Percentiles rank a stretch among this genome's conserved stretches.
Evolutionary conservation across 2,113 vertebrate genomes (phyloP).

Genomic region (Gambusia holbrooki): DNA sequence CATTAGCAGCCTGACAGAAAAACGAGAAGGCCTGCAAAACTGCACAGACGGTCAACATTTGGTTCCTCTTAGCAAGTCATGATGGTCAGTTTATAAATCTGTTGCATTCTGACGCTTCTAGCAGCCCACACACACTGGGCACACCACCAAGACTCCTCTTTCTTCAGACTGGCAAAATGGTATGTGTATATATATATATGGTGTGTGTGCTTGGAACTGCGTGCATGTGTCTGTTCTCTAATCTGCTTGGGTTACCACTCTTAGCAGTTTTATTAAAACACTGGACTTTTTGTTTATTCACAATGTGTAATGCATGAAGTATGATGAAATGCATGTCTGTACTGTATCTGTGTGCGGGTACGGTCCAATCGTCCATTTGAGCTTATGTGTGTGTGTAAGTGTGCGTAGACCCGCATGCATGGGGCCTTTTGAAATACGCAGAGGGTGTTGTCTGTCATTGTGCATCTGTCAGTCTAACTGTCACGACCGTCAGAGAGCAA

Average conservation of each 20-base stretch:
- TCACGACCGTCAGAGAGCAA: constrained; percentile 44
- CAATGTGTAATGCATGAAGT: constrained; percentile 2
- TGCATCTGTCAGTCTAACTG: constrained; percentile 60
- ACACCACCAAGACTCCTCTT: constrained; percentile 24
- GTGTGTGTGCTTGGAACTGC: constrained; percentile 4
- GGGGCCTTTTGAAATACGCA: constrained; percentile 59
- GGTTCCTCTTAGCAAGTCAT: constrained; percentile 47
- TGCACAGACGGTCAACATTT: constrained; percentile 57
- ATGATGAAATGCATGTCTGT: neutral
- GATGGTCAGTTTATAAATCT: constrained; percentile 64
- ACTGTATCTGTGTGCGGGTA: neutral
- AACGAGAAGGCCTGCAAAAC: constrained; percentile 14
- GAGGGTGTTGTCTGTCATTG: constrained; percentile 55
- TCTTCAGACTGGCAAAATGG: constrained; percentile 32
- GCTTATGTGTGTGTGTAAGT: constrained; percentile 19
- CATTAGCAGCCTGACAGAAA: constrained; percentile 11
- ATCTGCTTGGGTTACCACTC: constrained; percentile 8
- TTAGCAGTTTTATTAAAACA: neutral
- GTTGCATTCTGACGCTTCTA: constrained; percentile 48
- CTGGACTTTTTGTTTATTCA: constrained; percentile 9
- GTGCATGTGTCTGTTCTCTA: constrained; percentile 15
- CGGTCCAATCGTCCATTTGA: neutral
- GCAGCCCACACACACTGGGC: constrained; percentile 54
- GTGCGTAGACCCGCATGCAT: constrained; percentile 20
- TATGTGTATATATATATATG: constrained; percentile 12